Evolutionary conservation across 2,797 vertebrate species (phyloP).

Genomic region (Sebastes steindachneri): DNA sequence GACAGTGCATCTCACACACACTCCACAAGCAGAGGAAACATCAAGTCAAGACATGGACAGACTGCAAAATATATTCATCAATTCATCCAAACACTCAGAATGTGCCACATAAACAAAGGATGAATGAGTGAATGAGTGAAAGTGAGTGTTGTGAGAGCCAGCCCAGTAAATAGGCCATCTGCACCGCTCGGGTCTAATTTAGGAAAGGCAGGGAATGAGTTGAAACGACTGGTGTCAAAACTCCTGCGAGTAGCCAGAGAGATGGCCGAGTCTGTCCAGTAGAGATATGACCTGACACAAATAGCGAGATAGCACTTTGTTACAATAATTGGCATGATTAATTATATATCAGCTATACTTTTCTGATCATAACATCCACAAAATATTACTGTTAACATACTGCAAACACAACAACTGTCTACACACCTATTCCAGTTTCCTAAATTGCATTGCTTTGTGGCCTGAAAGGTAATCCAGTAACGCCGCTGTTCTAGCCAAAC

Average conservation of each 20-base stretch:
- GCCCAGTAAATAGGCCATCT: slow-evolving; percentile 22
- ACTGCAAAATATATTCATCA: not conserved
- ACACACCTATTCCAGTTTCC: not conserved
- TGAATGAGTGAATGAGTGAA: slow-evolving; percentile 1
- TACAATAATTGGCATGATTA: not conserved
- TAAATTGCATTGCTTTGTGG: not conserved
- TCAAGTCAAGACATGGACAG: not conserved
- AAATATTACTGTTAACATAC: not conserved
- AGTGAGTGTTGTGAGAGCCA: slow-evolving; percentile 2
- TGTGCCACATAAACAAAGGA: not conserved
- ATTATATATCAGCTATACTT: not conserved
- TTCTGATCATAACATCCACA: not conserved
- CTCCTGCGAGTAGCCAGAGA: not conserved
- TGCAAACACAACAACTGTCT: not conserved
- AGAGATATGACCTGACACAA: not conserved
- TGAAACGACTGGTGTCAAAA: slow-evolving; percentile 29
- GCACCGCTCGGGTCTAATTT: slow-evolving; percentile 25
- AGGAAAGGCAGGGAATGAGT: slow-evolving; percentile 22
- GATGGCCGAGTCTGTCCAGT: not conserved
- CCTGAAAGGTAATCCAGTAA: not conserved
- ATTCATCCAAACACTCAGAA: not conserved
- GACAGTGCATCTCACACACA: not conserved
- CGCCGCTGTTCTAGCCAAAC: too few species aligned
- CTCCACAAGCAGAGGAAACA: not conserved
- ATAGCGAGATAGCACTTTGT: not conserved